Evolutionary conservation across 2,113 vertebrate genomes (phyloP), one percentile per base, ranked within the genome.

Genomic region (Megaleporinus macrocephalus): DNA sequence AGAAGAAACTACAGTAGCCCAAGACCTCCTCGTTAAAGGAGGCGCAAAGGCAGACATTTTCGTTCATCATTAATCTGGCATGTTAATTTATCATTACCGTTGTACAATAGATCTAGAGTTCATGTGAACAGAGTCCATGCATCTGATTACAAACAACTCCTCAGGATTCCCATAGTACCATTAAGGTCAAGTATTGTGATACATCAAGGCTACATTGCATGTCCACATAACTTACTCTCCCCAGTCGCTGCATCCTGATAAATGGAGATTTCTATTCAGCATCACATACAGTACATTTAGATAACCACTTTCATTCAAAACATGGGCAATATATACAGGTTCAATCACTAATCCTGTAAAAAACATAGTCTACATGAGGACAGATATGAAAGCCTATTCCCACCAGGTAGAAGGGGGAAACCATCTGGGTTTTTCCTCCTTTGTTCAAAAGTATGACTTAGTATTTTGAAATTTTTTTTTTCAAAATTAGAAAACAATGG

Each of bases 201-300:
- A 70, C 47, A 30, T 44, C 11, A 76, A 77, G 59, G 51, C 74
- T 85, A 77, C 71, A 77, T 27, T 84, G 78, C 78, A 80, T 70
- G 53, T 62, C 53, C 68, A 49, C 57, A 33, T 61, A 72, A 79
- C 33, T 79, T 79, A 27, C n/a, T n/a, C 27, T 79, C 65, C 27
- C 77, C 36, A 49, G 47, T 69, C 29, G 16, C 68, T 61, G 65
- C 41, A 47, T 47, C 77, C 77, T 44, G 70, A 47, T 79, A 71
- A 61, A 72, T 49, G 68, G 53, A 71, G 22, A 79, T 30, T 55
- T 27, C 68, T 71, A 74, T 55, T 76, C 30, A 78, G 73, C 55
- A 81, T 73, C 66, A 81, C 79, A 82, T 77, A 82, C 79, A 75
- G 79, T 81, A 74, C 72, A 74, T 75, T 68, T 49, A 81, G 49